Evolutionary conservation across 2,113 vertebrate species (phyloP), one percentile per base, ranked within the genome.

Genomic region (Phrynosoma platyrhinos): DNA sequence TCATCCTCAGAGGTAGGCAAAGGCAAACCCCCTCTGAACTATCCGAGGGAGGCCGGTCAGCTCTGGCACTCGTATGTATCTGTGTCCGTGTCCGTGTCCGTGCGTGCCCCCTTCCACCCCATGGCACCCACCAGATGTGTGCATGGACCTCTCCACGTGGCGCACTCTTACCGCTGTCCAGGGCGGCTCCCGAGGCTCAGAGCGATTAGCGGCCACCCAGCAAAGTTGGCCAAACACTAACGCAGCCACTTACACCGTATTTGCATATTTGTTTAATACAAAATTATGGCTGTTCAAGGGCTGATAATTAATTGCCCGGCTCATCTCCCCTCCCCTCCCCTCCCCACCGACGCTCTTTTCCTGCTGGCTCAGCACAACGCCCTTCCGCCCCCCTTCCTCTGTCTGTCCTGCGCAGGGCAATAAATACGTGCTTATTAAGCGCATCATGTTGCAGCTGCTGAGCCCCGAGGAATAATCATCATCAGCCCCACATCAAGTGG

Each of bases 191-290:
- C 25, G 4, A 6, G 27, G 52, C 27, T 12, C 81, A 79, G 84
- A 79, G 32, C 58, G 62, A 86, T 69, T 87, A 89, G 76, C 77
- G 76, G 79, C 55, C 79, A 66, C 0, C 16, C 84, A 52, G 85
- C 88, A 87, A 86, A 89, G 87, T 76, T 55, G 2, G 0, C 84
- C 12, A 23, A 86, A 91, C 78, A 69, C 30, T 16, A 87, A 88
- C 89, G 69, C 93, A 91, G 81, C 68, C 47, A 13, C 83, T 94
- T 91, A 88, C 0, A 0, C 79, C 36, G 0, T 83, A 94, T 96
- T 95, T 96, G 95, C 96, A 96, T 96, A 95, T 90, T 94, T 95
- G 95, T 92, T 95, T 96, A 96, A 96, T 96, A 96, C 96, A 96
- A 96, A 96, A 94, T 93, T 95, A 95, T 92, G 93, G 85, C 90